These are phyloP conservation scores for Emydoidea blandingii DNA, from an alignment of 2,797 vertebrate species.

Conservation along the genomic window DNA sequence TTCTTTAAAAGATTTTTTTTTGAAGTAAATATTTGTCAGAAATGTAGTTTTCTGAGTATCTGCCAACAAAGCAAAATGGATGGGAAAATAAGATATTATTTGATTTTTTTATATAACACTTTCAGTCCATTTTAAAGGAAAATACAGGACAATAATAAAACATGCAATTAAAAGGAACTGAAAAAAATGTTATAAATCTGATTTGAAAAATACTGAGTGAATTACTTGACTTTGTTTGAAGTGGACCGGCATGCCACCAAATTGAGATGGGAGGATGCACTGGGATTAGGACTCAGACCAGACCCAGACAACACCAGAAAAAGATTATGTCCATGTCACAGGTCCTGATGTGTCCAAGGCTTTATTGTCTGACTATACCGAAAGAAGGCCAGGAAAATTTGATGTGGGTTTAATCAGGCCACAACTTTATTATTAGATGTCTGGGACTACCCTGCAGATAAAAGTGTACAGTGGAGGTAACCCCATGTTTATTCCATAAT, in stretches of 20 bases:
- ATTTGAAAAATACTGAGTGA: background rate
- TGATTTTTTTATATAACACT: background rate
- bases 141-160: fast-evolving
- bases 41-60: background rate
- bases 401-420: no score
- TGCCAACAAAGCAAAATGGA: background rate
- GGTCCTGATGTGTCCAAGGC: background rate
- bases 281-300: background rate
- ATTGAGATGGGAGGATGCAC: background rate
- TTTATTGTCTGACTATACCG: background rate
- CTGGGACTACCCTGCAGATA: no score
- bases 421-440: no score
- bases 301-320: background rate
- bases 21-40: background rate
- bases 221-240: background rate
- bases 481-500: no score
- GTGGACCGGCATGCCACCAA: background rate
- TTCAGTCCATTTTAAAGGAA: background rate
- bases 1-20: background rate
- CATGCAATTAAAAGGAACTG: background rate
- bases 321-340: background rate
- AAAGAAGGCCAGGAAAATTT: no score
- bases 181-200: background rate
- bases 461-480: no score
- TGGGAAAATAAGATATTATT: background rate